phyloP scores from a whole-genome alignment of 2,888 invertebrate genomes.

The Brenthis daphne region DNA sequence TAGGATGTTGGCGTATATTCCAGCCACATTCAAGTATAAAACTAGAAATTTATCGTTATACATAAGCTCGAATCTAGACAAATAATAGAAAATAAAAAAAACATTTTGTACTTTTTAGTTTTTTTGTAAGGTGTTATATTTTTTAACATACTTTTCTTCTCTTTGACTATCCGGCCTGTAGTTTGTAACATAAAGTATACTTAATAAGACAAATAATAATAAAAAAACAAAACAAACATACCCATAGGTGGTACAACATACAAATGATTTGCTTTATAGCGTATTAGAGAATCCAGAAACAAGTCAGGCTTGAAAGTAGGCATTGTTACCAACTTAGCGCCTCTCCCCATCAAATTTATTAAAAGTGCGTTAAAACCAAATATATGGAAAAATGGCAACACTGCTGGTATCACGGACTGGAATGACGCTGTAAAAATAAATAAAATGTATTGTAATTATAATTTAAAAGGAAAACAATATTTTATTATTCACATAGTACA shows the following conservation, averaged over 20 bases:
- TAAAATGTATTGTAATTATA: too few species aligned
- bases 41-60: too few species aligned
- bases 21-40: too few species aligned
- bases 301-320: slow-evolving; percentile 88
- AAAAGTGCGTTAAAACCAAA: slow-evolving; percentile 88
- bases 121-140: too few species aligned
- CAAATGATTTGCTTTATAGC: slow-evolving; percentile 83
- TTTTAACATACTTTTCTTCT: too few species aligned
- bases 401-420: slow-evolving; percentile 84
- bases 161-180: too few species aligned
- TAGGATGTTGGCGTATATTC: too few species aligned
- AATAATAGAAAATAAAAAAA: too few species aligned
- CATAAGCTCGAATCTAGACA: too few species aligned
- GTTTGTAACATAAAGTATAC: background rate
- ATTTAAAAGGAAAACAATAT: too few species aligned
- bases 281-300: slow-evolving; percentile 84
- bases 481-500: too few species aligned
- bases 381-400: slow-evolving; percentile 92
- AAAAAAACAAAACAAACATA: slow-evolving; percentile 55
- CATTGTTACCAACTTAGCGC: slow-evolving; percentile 86
- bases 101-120: too few species aligned
- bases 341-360: slow-evolving; percentile 82
- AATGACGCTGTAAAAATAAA: slow-evolving; percentile 59
- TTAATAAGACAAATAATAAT: background rate
- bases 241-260: slow-evolving; percentile 91